phyloP scores from a whole-genome alignment of 2,797 vertebrate species.

The Limnodromus scolopaceus region DNA sequence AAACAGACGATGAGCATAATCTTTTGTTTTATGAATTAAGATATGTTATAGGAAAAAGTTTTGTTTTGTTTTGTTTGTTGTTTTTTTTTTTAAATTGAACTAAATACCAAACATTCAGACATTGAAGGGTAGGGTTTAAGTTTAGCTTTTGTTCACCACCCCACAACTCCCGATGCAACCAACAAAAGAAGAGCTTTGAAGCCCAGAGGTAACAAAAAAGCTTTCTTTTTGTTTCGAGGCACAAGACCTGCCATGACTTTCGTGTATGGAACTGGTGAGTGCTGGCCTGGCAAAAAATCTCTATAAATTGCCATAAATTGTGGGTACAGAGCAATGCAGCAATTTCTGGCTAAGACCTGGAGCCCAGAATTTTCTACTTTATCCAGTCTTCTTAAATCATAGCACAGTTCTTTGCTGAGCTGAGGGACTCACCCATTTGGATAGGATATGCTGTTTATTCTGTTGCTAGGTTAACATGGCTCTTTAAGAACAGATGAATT shows the following conservation, averaged over 20 bases:
- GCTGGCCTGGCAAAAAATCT: not conserved
- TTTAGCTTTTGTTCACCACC: not conserved
- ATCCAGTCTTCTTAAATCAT: not conserved
- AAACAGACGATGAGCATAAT: not conserved
- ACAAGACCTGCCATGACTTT: not conserved
- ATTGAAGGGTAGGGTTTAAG: not conserved
- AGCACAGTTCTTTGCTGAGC: not conserved
- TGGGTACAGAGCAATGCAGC: not conserved
- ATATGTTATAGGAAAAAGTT: not conserved
- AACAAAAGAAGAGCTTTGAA: not conserved
- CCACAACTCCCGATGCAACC: not conserved
- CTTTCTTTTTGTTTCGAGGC: not conserved
- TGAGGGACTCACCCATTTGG: not conserved
- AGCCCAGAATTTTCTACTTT: not conserved
- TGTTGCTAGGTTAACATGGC: constrained; percentile 8
- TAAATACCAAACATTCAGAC: not conserved
- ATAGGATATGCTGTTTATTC: not conserved
- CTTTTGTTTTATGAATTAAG: not conserved
- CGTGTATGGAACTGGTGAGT: not conserved
- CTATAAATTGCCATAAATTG: not conserved
- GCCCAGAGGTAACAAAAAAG: not conserved
- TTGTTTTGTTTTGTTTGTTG: not conserved
- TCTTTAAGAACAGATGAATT: not conserved
- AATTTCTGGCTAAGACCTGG: not conserved
- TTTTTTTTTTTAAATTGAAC: not conserved